Evolutionary conservation across 2,888 invertebrate species (phyloP), one percentile per base, ranked within the genome.

Genomic region (Ethmia dodecea): DNA sequence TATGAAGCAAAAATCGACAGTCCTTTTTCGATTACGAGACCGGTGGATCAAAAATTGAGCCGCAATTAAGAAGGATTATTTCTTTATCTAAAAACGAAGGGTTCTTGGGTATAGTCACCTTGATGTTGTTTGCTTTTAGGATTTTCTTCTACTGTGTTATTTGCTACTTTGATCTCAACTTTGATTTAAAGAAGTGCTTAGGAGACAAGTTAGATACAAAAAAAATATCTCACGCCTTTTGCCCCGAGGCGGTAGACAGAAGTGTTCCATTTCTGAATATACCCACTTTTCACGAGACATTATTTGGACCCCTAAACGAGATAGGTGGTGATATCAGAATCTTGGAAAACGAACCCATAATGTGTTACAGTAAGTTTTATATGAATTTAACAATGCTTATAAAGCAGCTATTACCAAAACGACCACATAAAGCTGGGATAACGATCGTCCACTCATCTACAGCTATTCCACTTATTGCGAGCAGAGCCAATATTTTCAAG

Each of bases 21-120:
- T 70, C 75, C 76, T 63, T 74, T 81, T 79, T 77, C 76, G 67
- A 77, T 80, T 79, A 78, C 72, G 60, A 69, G 63, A 61, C 59
- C 64, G 58, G 59, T 61, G 62, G 73, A 69, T 72, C 72, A 64
- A 66, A 68, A 68, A 60, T 54, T 55, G 60, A 63, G 61, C 59
- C 69, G 74, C 73, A 79, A 81, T 81, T 83, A 79, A 67, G 74
- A 60, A 50, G 60, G 66, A 72, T 69, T 69, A 71, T 63, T 55
- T 56, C 56, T 55, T 60, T 64, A 60, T 53, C 55, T 56, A 60
- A 60, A n/a, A 6, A 10, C 18, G 8, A 28, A 13, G n/a, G 22
- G 22, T 22, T 22, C 22, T n/a, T n/a, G n/a, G n/a, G n/a, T n/a
- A n/a, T n/a, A n/a, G n/a, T n/a, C n/a, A n/a, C n/a, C n/a, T n/a